Evolutionary conservation across 1,140 invertebrate species (phyloP).

Genomic region (Drosophila watanabei): DNA sequence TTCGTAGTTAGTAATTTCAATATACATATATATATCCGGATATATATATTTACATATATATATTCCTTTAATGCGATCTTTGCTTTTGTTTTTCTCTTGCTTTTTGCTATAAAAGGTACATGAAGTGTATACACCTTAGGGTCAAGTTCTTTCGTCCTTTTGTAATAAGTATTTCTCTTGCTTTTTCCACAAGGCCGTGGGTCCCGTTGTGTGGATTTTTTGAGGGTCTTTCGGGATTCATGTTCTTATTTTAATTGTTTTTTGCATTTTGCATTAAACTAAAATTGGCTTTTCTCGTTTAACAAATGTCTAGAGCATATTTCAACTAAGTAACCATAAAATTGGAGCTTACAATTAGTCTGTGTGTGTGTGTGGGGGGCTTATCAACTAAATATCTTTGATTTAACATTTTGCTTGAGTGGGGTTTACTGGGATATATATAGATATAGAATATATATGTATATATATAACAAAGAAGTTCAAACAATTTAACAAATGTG

Average conservation of each 20-base stretch:
- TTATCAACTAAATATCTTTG: slow-evolving; percentile 75
- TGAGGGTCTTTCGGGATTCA: slow-evolving; percentile 4
- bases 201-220: not conserved
- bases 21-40: slow-evolving; percentile 8
- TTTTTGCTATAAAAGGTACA: slow-evolving; percentile 77
- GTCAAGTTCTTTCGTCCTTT: slow-evolving; percentile 43
- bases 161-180: slow-evolving; percentile 34
- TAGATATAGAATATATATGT: slow-evolving; percentile 51
- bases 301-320: slow-evolving; percentile 38
- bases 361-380: slow-evolving; percentile 4
- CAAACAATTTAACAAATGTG: slow-evolving; percentile 68
- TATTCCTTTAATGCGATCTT: slow-evolving; percentile 40
- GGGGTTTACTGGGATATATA: slow-evolving; percentile 45
- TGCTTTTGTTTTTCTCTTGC: slow-evolving; percentile 26
- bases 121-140: slow-evolving; percentile 77
- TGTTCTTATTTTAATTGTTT: not conserved
- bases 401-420: slow-evolving; percentile 80
- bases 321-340: slow-evolving; percentile 45
- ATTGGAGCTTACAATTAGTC: slow-evolving; percentile 32
- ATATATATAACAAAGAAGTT: slow-evolving; percentile 57
- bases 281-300: slow-evolving; percentile 41
- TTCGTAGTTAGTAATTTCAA: slow-evolving; percentile 43
- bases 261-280: slow-evolving; percentile 42
- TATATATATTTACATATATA: slow-evolving; percentile 4
- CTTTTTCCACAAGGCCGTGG: slow-evolving; percentile 2